Evolutionary conservation across 1,140 invertebrate species (phyloP).

Genomic region (Drosophila aff.): DNA sequence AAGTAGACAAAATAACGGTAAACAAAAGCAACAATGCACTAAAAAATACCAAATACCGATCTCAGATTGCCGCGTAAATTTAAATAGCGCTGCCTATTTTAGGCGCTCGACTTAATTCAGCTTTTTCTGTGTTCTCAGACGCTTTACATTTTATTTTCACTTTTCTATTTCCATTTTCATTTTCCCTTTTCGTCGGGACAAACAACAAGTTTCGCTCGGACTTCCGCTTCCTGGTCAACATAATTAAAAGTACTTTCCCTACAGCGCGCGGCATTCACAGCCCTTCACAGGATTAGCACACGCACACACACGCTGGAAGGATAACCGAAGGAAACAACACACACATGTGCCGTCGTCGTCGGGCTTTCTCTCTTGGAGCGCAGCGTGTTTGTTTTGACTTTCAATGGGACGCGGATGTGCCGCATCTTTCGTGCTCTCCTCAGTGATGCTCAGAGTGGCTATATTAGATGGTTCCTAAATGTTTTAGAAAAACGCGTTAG

Average conservation of each 20-base stretch:
- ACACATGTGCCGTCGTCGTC: conserved; percentile 2
- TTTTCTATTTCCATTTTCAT: conserved; percentile 1
- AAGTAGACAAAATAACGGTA: background rate
- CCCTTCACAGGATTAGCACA: conserved; percentile 42
- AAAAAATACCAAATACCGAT: conserved; percentile 18
- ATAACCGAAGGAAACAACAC: conserved; percentile 5
- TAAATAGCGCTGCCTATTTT: conserved; percentile 7
- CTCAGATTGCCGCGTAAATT: background rate
- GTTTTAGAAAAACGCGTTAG: background rate
- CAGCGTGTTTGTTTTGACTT: conserved; percentile 62
- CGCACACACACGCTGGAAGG: background rate
- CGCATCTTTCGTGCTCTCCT: conserved; percentile 18
- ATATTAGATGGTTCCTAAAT: background rate
- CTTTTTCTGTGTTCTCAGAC: background rate
- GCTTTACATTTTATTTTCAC: conserved; percentile 1
- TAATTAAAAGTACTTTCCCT: conserved; percentile 77
- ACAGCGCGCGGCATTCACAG: conserved; percentile 26
- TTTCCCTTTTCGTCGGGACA: conserved; percentile 29
- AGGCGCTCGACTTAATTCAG: background rate
- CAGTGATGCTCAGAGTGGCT: background rate
- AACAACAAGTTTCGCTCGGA: conserved; percentile 44
- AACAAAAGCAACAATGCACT: background rate
- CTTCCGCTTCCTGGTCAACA: conserved; percentile 80
- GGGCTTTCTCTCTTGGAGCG: conserved; percentile 16
- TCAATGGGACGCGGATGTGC: conserved; percentile 41